phyloP scores from a whole-genome alignment of 2,113 vertebrate species.

The Hydrochoerus hydrochaeris region DNA sequence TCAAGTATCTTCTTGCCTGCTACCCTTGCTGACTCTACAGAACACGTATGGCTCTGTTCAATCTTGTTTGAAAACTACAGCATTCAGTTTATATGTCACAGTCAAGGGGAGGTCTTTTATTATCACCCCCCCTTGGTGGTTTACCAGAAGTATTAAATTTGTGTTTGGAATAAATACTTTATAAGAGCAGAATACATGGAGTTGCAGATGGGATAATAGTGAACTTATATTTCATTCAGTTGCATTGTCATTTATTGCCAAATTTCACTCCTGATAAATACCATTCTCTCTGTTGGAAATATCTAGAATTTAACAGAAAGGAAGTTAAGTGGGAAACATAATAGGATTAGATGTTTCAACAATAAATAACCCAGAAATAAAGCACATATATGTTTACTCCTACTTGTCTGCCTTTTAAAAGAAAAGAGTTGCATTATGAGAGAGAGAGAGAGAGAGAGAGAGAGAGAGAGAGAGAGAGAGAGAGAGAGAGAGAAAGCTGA shows the following conservation, averaged over 20 bases:
- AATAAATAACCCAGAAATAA: neutral
- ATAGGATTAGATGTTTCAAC: constrained; percentile 12
- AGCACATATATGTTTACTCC: neutral
- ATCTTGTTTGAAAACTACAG: neutral
- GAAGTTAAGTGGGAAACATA: neutral
- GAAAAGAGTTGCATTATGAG: neutral
- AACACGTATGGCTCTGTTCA: neutral
- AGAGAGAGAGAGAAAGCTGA: neutral
- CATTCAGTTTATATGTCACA: constrained; percentile 40
- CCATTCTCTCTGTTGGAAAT: constrained; percentile 28
- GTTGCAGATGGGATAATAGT: neutral
- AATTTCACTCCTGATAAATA: constrained; percentile 37
- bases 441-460: neutral
- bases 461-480: neutral
- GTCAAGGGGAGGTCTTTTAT: constrained; percentile 46
- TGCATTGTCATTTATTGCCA: neutral
- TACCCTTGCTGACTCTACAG: neutral
- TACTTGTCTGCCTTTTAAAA: neutral
- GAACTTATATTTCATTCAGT: constrained; percentile 10
- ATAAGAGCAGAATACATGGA: neutral
- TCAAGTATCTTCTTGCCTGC: neutral
- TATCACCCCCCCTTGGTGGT: neutral
- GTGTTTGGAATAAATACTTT: neutral
- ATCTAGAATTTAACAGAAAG: neutral
- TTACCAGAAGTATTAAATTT: constrained; percentile 19